phyloP scores from a whole-genome alignment of 2,888 invertebrate species.

The Amblyjoppa proteus region DNA sequence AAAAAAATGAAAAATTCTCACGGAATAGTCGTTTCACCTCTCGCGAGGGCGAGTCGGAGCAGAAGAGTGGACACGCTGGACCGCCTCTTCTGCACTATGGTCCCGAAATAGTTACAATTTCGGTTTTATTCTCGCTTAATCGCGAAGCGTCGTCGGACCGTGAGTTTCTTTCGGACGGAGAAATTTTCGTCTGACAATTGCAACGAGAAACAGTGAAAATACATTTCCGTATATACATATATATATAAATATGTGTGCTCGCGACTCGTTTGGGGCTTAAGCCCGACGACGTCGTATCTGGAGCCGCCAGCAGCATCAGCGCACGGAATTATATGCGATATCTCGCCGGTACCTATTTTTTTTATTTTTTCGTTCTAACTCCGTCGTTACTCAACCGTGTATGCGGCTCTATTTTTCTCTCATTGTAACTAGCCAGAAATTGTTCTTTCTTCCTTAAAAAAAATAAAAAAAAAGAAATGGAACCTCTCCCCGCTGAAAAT shows the following conservation, averaged over 20 bases:
- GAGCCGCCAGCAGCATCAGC: background rate
- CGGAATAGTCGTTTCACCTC: constrained; percentile 27
- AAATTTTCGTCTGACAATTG: constrained; percentile 33
- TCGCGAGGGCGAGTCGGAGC: constrained; percentile 21
- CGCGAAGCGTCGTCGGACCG: constrained; percentile 52
- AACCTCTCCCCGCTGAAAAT: background rate
- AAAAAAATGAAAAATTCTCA: background rate
- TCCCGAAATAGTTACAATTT: constrained; percentile 55
- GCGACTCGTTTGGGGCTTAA: constrained; percentile 25
- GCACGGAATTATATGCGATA: background rate
- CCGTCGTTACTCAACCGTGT: constrained; percentile 29
- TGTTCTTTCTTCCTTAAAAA: constrained; percentile 6
- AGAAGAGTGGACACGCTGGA: constrained; percentile 4
- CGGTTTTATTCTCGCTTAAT: constrained; percentile 17
- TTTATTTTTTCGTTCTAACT: constrained; percentile 24
- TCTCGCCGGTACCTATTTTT: background rate
- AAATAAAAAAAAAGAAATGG: background rate
- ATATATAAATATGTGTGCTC: background rate
- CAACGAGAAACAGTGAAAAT: constrained; percentile 9
- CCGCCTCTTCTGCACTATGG: background rate
- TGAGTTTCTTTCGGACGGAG: constrained; percentile 51
- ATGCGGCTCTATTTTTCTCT: constrained; percentile 18
- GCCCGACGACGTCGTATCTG: constrained; percentile 27
- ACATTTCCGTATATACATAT: background rate
- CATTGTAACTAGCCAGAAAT: constrained; percentile 1